Evolutionary conservation across 30 jellyfish, hydroid and myxozoan species (phyloP), one percentile per base, ranked within the genome.

Genomic region (Morbakka virulenta): DNA sequence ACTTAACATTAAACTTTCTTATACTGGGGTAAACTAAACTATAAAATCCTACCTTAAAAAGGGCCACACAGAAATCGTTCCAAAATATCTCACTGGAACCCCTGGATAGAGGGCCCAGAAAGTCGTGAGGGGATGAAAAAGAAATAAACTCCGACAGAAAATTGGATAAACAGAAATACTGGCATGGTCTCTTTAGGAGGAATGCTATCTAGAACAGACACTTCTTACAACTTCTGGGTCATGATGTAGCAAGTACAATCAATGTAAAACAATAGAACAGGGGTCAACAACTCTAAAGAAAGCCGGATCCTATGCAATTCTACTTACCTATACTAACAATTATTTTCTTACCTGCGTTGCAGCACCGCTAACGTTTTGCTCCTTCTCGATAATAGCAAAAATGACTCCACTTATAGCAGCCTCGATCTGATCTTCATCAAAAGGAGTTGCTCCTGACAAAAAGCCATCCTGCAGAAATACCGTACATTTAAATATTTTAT

Each of bases 381-480:
- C 96, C 11, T 48, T 57, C 32, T 77, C 98, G 29, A 91, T 91
- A 9, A 79, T 70, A 35, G 74, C 86, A 69, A 84, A 91, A 4
- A 91, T 84, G 33, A 87, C 84, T 1, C 98, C 98, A 74, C 98
- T 91, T 31, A 79, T 66, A 4, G 98, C 98, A 3, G 98, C 96
- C 57, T 91, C 98, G 24, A 91, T 24, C 35, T 85, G 96, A 6
- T 81, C 96, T 11, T 73, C 81, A 34, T 91, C 98, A 62, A 91
- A 91, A 12, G 82, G 81, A 0, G 94, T 79, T 52, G 50, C 84
- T 4, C 98, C 98, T 22, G 89, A 24, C n/a, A 70, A 34, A 65
- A 66, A 91, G 52, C 74, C 96, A 13, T 79, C 85, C 98, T 91
- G 25, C 12, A 33, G 79, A 23, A 62, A 25, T 1, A 23, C 47